Percentiles rank a stretch among this genome's conserved stretches.
phyloP scores from a whole-genome alignment of 1,140 invertebrate genomes.

The Sitophilus oryzae region DNA sequence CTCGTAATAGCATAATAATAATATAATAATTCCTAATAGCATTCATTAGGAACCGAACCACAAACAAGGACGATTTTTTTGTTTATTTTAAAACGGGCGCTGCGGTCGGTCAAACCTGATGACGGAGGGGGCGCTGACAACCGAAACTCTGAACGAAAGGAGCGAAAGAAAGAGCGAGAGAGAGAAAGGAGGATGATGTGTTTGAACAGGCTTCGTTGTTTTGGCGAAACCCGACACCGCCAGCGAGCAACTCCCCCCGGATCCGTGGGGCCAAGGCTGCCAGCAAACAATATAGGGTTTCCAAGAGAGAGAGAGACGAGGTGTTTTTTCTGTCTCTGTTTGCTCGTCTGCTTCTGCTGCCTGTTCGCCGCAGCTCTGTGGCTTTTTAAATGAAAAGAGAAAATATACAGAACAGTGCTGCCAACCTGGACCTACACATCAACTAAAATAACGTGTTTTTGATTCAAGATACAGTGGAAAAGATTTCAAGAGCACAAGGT shows the following conservation, averaged over 20 bases:
- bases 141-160: constrained; percentile 5
- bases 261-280: too few relatives aligned
- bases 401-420: too few relatives aligned
- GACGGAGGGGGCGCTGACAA: background rate
- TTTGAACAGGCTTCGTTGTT: constrained; percentile 27
- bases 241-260: constrained; percentile 15
- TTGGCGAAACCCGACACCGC: constrained; percentile 23
- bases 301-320: too few relatives aligned
- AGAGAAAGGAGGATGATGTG: constrained; percentile 17
- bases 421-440: too few relatives aligned
- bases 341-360: too few relatives aligned
- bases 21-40: too few relatives aligned
- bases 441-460: too few relatives aligned
- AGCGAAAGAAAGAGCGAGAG: constrained; percentile 4
- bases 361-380: constrained; percentile 15
- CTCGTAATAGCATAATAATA: too few relatives aligned
- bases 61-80: background rate
- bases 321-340: too few relatives aligned
- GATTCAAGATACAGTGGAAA: too few relatives aligned
- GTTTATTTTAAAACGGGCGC: background rate
- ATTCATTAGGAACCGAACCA: background rate
- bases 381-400: too few relatives aligned
- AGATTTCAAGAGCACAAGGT: too few relatives aligned
- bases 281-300: constrained; percentile 26
- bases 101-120: background rate